phyloP scores from a whole-genome alignment of 2,888 invertebrate species.

The Pyrrhosoma nymphula region DNA sequence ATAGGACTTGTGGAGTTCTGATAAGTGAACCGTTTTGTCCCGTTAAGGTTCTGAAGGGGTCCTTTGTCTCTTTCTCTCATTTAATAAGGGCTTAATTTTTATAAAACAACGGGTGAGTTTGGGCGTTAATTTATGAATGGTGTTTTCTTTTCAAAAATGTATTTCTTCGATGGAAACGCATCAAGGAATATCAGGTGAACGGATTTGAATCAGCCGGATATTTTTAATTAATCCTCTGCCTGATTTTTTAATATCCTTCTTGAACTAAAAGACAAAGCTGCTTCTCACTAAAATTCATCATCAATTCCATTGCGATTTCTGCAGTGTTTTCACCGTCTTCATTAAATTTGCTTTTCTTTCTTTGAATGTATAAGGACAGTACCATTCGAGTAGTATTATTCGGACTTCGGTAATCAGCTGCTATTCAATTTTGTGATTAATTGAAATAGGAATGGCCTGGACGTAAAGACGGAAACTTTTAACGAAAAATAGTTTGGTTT shows the following conservation, averaged over 20 bases:
- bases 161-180: neutral
- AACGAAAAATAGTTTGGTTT: too few relatives aligned
- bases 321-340: neutral
- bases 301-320: neutral
- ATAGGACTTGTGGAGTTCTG: neutral
- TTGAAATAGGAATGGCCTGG: too few relatives aligned
- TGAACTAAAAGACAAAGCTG: neutral
- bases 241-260: neutral
- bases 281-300: neutral
- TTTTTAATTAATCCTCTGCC: neutral
- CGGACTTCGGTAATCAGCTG: too few relatives aligned
- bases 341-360: neutral
- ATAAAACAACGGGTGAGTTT: neutral
- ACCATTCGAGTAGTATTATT: too few relatives aligned
- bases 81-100: neutral
- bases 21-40: neutral
- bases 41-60: neutral
- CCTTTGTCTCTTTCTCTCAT: neutral
- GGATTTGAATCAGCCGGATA: neutral
- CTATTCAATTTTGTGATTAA: too few relatives aligned
- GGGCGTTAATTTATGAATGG: slow-evolving; percentile 12
- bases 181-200: neutral
- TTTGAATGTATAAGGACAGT: neutral
- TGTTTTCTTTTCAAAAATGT: neutral
- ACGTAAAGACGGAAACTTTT: too few relatives aligned